phyloP scores from a whole-genome alignment of 1,140 invertebrate genomes.

The Mylabris phalerata region DNA sequence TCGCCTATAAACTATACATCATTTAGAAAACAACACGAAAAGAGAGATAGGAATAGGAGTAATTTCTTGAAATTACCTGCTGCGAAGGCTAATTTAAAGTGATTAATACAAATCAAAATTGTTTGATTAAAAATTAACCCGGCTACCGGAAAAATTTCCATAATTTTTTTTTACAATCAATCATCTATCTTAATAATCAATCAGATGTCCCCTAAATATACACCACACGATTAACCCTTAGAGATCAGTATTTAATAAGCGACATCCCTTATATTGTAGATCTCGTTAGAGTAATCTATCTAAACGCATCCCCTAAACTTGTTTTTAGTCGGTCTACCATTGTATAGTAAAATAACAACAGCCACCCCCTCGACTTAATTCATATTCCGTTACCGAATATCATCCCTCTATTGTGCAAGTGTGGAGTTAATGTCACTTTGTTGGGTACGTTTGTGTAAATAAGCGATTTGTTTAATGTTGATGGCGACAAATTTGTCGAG shows the following conservation, averaged over 20 bases:
- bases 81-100: no score
- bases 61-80: no score
- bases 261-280: constrained; percentile 14
- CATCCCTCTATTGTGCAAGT: constrained; percentile 11
- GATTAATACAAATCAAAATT: no score
- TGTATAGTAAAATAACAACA: not conserved
- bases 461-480: constrained; percentile 25
- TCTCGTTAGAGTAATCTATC: no score
- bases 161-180: no score
- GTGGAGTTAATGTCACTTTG: constrained; percentile 18
- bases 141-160: no score
- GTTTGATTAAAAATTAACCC: no score
- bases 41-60: no score
- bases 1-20: no score
- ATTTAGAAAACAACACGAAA: no score
- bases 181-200: no score
- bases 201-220: not conserved
- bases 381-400: constrained; percentile 9
- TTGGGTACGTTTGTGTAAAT: constrained; percentile 20
- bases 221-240: not conserved
- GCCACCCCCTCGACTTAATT: constrained; percentile 8
- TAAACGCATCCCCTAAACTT: no score
- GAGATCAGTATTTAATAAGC: constrained; percentile 25
- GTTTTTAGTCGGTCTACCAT: not conserved
- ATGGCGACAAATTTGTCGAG: constrained; percentile 19